Percentiles rank a stretch among this genome's conserved stretches.
Conservation (phyloP, 2,113 vertebrate genomes). For the Poeciliopsis retropinna region DNA sequence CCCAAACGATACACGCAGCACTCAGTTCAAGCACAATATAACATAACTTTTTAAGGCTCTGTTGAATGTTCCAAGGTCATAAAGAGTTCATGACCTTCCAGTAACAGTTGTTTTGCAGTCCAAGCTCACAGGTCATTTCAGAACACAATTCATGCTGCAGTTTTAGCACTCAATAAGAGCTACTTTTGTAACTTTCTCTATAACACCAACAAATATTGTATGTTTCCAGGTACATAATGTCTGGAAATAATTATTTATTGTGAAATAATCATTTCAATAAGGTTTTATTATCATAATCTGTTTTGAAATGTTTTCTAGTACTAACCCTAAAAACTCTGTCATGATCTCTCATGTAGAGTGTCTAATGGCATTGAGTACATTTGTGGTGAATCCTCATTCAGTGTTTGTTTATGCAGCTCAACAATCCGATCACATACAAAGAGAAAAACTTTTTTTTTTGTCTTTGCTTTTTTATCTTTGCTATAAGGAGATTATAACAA, state of each 20-base stretch:
- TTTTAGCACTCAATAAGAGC: neutral
- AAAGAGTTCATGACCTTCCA: constrained; percentile 4
- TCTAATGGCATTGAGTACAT: no score
- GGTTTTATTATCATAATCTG: neutral
- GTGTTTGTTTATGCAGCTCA: no score
- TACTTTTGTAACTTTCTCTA: no score
- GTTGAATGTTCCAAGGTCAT: constrained; percentile 19
- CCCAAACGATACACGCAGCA: neutral
- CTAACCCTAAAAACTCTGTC: neutral
- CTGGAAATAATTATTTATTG: neutral
- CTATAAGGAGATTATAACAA: no score
- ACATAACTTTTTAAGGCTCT: neutral
- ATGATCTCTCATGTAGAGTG: no score
- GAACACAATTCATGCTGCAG: no score
- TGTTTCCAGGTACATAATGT: no score
- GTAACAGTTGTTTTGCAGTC: neutral
- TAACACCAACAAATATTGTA: no score
- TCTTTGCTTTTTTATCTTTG: no score
- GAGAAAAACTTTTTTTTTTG: no score
- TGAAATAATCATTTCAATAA: neutral
- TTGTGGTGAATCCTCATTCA: no score
- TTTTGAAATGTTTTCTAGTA: neutral
- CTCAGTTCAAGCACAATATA: neutral
- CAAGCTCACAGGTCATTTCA: neutral
- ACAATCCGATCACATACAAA: no score